Conservation (phyloP, 2,888 invertebrate genomes). For the Imbricaverruca yamaguchii region DNA sequence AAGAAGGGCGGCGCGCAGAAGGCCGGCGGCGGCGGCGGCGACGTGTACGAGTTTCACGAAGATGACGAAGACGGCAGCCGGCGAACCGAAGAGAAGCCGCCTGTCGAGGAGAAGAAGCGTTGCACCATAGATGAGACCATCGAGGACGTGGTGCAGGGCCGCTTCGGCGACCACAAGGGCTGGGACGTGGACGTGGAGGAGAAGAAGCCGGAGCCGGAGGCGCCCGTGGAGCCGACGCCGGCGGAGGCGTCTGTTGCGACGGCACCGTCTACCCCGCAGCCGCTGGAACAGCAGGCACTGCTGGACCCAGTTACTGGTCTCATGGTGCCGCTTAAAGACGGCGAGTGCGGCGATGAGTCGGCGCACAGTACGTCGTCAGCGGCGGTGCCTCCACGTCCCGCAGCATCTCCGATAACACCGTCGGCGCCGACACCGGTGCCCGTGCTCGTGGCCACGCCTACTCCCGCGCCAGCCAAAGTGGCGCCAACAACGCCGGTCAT, state of each 20-base stretch:
- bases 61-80: conserved; percentile 57
- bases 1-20: not conserved
- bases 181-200: conserved; percentile 26
- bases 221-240: not conserved
- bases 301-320: conserved; percentile 69
- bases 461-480: not conserved
- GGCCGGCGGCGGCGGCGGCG: conserved; percentile 50
- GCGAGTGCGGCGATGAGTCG: conserved; percentile 36
- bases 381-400: not conserved
- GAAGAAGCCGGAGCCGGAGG: conserved; percentile 37
- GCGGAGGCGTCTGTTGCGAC: not conserved
- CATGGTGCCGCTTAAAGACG: conserved; percentile 56
- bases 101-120: conserved; percentile 2
- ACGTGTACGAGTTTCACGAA: conserved; percentile 85
- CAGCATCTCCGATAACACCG: no score
- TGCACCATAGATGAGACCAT: conserved; percentile 79
- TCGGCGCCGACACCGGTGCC: not conserved
- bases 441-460: not conserved
- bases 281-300: conserved; percentile 42
- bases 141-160: conserved; percentile 75
- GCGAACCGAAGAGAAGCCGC: not conserved
- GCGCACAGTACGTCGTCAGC: not conserved
- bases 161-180: conserved; percentile 41
- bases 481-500: no score
- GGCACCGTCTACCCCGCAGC: no score